Evolutionary conservation across 1,140 invertebrate genomes (phyloP).

Genomic region (Penaeus vannamei): DNA sequence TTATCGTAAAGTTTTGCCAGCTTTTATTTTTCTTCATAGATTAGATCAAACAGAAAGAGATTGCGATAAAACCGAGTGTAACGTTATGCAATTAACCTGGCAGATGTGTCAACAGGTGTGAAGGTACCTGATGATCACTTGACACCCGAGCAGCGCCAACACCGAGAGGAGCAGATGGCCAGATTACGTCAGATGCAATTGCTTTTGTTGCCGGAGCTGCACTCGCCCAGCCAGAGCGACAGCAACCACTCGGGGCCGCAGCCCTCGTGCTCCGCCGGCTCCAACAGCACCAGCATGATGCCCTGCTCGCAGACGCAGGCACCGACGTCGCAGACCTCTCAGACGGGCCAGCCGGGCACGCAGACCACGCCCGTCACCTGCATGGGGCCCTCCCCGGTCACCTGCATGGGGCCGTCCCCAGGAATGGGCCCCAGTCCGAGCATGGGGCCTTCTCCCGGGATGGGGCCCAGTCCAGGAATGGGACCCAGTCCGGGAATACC

Average conservation of each 20-base stretch:
- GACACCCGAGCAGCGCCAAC: slow-evolving; percentile 94
- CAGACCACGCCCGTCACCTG: slow-evolving; percentile 59
- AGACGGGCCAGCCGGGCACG: slow-evolving; percentile 56
- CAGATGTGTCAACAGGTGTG: slow-evolving; percentile 50
- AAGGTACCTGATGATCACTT: slow-evolving; percentile 92
- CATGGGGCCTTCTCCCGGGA: slow-evolving; percentile 66
- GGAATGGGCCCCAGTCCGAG: slow-evolving; percentile 70
- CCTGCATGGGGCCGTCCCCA: slow-evolving; percentile 66
- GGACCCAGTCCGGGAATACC: slow-evolving; percentile 63
- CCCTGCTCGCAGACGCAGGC: slow-evolving; percentile 69
- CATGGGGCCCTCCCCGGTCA: slow-evolving; percentile 63
- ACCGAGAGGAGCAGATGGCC: slow-evolving; percentile 92
- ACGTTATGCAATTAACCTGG: too few relatives aligned
- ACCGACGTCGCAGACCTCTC: slow-evolving; percentile 56
- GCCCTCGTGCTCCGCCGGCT: slow-evolving; percentile 38
- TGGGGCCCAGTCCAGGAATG: slow-evolving; percentile 67
- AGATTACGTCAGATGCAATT: slow-evolving; percentile 93
- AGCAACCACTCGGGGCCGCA: slow-evolving; percentile 20
- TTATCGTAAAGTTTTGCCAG: neutral
- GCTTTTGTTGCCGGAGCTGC: slow-evolving; percentile 88
- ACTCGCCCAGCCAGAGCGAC: slow-evolving; percentile 68
- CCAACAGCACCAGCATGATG: slow-evolving; percentile 34
- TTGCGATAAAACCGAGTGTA: too few relatives aligned
- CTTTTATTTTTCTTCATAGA: neutral
- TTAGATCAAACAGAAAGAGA: neutral